Percentiles rank a stretch among this genome's conserved stretches.
phyloP scores from a whole-genome alignment of 2,888 invertebrate genomes.

The Zootermopsis nevadensis region DNA sequence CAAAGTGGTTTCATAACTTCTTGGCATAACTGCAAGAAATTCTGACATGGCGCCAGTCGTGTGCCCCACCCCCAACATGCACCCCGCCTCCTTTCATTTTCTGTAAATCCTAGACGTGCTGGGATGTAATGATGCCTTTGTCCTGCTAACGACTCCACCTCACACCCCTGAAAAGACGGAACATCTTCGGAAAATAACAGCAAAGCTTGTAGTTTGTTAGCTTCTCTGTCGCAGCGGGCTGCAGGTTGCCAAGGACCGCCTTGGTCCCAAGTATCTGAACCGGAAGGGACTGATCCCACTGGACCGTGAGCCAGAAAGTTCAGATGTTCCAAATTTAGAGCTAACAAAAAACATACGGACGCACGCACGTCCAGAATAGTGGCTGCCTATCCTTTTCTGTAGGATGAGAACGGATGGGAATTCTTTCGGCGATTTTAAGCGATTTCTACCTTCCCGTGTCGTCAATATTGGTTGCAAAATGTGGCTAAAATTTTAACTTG shows the following conservation, averaged over 20 bases:
- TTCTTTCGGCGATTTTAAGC: too few species aligned
- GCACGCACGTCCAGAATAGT: too few species aligned
- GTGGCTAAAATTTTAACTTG: too few species aligned
- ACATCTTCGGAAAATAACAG: neutral
- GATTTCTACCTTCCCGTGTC: too few species aligned
- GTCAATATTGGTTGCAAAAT: too few species aligned
- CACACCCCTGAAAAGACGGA: neutral
- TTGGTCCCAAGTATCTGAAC: neutral
- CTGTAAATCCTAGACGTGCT: too few species aligned
- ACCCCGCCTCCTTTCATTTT: neutral
- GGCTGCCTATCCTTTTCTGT: too few species aligned
- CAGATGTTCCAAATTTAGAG: neutral
- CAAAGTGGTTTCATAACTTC: neutral
- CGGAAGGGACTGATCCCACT: neutral
- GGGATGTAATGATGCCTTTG: neutral
- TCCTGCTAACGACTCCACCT: neutral
- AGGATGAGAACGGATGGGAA: too few species aligned
- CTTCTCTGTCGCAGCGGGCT: neutral
- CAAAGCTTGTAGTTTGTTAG: neutral
- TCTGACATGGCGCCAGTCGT: constrained; percentile 3
- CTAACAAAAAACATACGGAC: too few species aligned
- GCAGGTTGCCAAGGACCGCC: constrained; percentile 10
- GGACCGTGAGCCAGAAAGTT: neutral
- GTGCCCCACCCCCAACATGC: neutral
- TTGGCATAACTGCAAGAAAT: neutral